These are phyloP conservation scores for Potamilus streckersoni DNA, from an alignment of 1,140 invertebrate genomes.

Conservation along the genomic window DNA sequence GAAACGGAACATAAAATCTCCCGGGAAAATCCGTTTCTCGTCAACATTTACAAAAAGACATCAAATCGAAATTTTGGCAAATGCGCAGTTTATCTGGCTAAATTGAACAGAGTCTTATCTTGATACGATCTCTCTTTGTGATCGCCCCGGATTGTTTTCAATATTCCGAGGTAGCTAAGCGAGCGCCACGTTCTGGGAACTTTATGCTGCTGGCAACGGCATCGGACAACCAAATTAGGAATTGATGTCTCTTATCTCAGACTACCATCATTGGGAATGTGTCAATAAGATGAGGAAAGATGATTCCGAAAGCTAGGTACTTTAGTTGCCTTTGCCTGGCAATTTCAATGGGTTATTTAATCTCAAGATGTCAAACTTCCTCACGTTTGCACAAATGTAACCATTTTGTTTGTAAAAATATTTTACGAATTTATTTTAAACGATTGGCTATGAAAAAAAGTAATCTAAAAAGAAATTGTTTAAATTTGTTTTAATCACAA, in stretches of 20 bases:
- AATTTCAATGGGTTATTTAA: slow-evolving; percentile 35
- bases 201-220: background rate
- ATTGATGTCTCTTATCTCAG: slow-evolving; percentile 28
- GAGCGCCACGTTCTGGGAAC: slow-evolving; percentile 15
- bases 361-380: background rate
- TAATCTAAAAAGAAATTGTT: too few species aligned
- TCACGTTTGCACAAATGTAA: too few species aligned
- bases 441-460: too few species aligned
- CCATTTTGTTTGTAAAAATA: too few species aligned
- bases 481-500: too few species aligned
- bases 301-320: slow-evolving; percentile 19
- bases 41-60: slow-evolving; percentile 28
- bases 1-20: slow-evolving; percentile 26
- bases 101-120: slow-evolving; percentile 32
- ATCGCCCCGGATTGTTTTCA: slow-evolving; percentile 33
- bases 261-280: slow-evolving; percentile 19
- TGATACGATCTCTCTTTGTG: slow-evolving; percentile 22
- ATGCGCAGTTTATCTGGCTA: slow-evolving; percentile 37
- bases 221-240: slow-evolving; percentile 21
- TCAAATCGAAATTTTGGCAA: slow-evolving; percentile 34
- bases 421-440: too few species aligned
- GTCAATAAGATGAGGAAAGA: slow-evolving; percentile 24
- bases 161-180: slow-evolving; percentile 23
- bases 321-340: slow-evolving; percentile 22
- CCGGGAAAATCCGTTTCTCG: slow-evolving; percentile 30